Conservation (phyloP, 2,797 vertebrate genomes). For the Falco concolor region DNA sequence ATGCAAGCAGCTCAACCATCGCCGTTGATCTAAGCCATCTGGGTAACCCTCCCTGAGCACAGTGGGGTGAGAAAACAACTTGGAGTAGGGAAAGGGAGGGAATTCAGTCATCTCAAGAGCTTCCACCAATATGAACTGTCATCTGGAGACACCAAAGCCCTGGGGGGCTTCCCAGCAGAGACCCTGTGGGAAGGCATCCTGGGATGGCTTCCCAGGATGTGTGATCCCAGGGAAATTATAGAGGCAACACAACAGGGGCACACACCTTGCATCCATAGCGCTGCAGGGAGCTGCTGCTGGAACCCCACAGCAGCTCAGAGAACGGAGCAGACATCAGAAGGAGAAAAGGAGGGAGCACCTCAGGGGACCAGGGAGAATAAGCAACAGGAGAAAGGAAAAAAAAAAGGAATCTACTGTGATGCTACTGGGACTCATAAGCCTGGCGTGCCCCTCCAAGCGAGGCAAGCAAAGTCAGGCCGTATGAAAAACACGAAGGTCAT, state of each 20-base stretch:
- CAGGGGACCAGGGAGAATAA: background rate
- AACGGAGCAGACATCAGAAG: background rate
- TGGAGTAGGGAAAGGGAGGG: background rate
- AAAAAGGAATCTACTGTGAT: background rate
- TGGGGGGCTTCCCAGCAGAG: background rate
- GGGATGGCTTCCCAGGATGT: background rate
- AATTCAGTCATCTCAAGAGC: background rate
- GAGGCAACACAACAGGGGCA: background rate
- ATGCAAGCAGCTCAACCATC: background rate
- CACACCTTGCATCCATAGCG: rapidly evolving
- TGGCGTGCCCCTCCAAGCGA: background rate
- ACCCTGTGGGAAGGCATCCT: background rate
- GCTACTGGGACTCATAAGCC: background rate
- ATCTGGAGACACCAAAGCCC: background rate
- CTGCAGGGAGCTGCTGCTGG: background rate
- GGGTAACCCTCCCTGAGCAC: background rate
- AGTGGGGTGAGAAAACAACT: background rate
- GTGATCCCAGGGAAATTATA: background rate
- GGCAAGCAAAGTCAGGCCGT: background rate
- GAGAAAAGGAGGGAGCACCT: background rate
- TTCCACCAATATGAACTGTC: background rate
- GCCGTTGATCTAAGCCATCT: background rate
- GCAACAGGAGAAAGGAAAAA: rapidly evolving
- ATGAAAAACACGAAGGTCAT: background rate
- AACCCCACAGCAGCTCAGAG: background rate